Evolutionary conservation across 2,888 invertebrate genomes (phyloP).

Genomic region (Allolobophora icterica): DNA sequence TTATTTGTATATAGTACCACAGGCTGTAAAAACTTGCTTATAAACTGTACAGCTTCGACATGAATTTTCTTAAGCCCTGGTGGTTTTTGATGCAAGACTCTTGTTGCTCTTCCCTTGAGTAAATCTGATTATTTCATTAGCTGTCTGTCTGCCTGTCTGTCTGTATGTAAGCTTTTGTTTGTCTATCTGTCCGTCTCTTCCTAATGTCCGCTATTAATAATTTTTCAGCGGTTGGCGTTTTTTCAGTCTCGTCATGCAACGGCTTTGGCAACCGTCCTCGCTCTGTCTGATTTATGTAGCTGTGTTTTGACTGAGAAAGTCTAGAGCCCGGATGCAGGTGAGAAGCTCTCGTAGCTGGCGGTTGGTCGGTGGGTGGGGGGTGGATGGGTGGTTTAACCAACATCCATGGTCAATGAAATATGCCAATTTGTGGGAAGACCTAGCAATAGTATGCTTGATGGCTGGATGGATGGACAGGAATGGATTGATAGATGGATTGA

Average conservation of each 20-base stretch:
- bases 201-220: not conserved
- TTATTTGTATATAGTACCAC: not conserved
- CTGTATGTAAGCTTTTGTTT: not conserved
- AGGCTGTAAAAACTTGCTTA: too few species aligned
- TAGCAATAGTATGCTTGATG: too few species aligned
- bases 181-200: not conserved
- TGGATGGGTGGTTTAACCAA: not conserved
- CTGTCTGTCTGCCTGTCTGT: not conserved
- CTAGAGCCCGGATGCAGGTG: not conserved
- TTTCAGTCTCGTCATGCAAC: slow-evolving; percentile 8
- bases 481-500: too few species aligned
- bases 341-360: not conserved
- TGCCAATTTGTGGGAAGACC: not conserved
- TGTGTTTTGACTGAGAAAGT: not conserved
- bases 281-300: not conserved
- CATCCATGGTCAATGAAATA: not conserved
- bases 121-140: slow-evolving; percentile 9
- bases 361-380: not conserved
- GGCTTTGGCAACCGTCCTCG: slow-evolving; percentile 3
- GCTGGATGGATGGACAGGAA: too few species aligned
- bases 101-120: not conserved
- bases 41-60: not conserved
- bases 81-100: not conserved
- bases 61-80: not conserved
- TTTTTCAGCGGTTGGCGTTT: slow-evolving; percentile 4